These are phyloP conservation scores for Cheilosia grossa DNA, from an alignment of 2,888 invertebrate species.

Conservation along the genomic window DNA sequence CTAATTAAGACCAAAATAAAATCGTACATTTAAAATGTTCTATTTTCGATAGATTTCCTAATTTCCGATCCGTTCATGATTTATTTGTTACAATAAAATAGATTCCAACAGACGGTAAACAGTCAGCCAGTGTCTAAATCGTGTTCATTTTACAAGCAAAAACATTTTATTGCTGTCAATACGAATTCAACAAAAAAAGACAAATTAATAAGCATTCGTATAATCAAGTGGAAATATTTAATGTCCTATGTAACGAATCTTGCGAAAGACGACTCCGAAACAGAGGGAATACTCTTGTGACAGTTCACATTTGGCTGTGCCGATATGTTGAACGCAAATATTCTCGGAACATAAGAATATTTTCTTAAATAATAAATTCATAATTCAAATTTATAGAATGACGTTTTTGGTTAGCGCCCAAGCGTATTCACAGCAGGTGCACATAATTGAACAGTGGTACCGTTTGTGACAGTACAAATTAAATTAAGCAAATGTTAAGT, in stretches of 20 bases:
- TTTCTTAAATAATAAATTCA: background rate
- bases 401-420: background rate
- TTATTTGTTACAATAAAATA: background rate
- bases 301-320: background rate
- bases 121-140: background rate
- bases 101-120: background rate
- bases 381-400: conserved; percentile 1
- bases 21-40: background rate
- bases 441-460: conserved; percentile 3
- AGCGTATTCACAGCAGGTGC: background rate
- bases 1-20: background rate
- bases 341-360: background rate
- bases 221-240: background rate
- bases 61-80: background rate
- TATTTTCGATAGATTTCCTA: background rate
- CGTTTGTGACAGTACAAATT: too few relatives aligned
- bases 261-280: background rate
- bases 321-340: background rate
- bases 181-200: conserved; percentile 6
- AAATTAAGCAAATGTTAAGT: too few relatives aligned
- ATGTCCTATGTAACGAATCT: background rate
- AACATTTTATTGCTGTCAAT: conserved; percentile 8
- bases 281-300: background rate
- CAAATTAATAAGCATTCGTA: background rate
- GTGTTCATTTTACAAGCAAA: background rate